Base-by-base conservation (phyloP, 2,113 vertebrate genomes). In the Laticauda laticaudata region DNA sequence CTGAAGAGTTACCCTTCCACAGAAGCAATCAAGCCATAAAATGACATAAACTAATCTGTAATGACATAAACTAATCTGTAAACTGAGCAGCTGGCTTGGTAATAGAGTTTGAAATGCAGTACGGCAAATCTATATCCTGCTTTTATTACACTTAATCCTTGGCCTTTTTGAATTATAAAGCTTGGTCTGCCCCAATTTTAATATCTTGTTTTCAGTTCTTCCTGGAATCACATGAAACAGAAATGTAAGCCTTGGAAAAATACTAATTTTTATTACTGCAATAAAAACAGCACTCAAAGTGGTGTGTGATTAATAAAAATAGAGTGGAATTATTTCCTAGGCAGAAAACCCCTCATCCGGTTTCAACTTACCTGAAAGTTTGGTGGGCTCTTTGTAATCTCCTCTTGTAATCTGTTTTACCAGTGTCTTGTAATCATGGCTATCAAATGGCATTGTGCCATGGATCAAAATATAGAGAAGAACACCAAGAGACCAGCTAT, bases 401-500 rank as follows among this genome's bases (percentile, higher is more conserved):
- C 99, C 99, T 0, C 96, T 97, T 51, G 98, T 99, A 93, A 99
- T 99, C 96, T 99, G 99, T 93, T 98, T 98, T 91, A 99, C 99
- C 93, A 99, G 94, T 0, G 96, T 98, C 96, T 98, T 99, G 96
- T 99, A 98, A 96, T 99, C 98, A 0, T 98, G 98, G 54, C 99
- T 98, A 0, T 99, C 99, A 0, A 99, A 99, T 0, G 99, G 99
- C 99, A 99, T 99, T 0, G 98, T 98, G 90, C 99, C 99, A 0
- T 99, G 99, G 54, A 99, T 98, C 97, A 99, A 96, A 6, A 99
- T 98, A 95, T 99, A 99, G 24, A 99, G 97, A 2, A 99, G 98
- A 15, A 99, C 99, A 0, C 99, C 99, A 48, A 99, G 97, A 59
- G 99, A 99, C 99, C 99, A 99, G 94, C 99, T 99, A 97, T 99